A percentile compares a stretch with the other conserved stretches of the same genome.
phyloP scores from a whole-genome alignment of 1,140 invertebrate species.

The Pogonus chalceus region DNA sequence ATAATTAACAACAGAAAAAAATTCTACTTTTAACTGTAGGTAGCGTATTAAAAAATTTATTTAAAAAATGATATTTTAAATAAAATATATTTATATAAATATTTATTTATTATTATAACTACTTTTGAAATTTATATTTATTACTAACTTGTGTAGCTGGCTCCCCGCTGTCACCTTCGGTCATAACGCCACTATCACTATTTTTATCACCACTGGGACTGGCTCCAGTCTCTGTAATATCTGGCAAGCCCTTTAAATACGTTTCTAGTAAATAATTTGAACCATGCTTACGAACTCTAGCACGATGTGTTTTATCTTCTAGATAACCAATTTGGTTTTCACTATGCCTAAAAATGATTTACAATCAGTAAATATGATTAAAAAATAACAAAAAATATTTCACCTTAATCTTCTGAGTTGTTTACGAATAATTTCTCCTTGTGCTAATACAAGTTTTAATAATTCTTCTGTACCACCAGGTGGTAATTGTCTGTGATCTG shows the following conservation, averaged over 20 bases:
- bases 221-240: constrained; percentile 34
- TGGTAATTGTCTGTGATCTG: constrained; percentile 33
- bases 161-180: constrained; percentile 32
- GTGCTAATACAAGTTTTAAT: constrained; percentile 65
- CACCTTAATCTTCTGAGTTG: constrained; percentile 56
- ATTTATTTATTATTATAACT: background rate
- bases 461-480: constrained; percentile 53
- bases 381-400: background rate
- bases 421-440: constrained; percentile 68
- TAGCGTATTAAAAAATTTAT: too few relatives aligned
- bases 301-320: constrained; percentile 62
- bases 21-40: too few relatives aligned
- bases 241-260: constrained; percentile 52
- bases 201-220: constrained; percentile 33
- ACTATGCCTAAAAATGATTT: constrained; percentile 50
- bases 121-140: too few relatives aligned
- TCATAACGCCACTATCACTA: constrained; percentile 47
- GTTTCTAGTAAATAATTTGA: constrained; percentile 73
- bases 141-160: constrained; percentile 1
- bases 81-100: too few relatives aligned
- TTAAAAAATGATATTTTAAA: too few relatives aligned
- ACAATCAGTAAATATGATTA: background rate
- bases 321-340: constrained; percentile 65
- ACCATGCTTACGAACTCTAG: constrained; percentile 60
- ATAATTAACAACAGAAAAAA: too few relatives aligned